Percentiles rank a stretch among this genome's conserved stretches.
phyloP scores from a whole-genome alignment of 2,888 invertebrate genomes.

The Pyralis farinalis region DNA sequence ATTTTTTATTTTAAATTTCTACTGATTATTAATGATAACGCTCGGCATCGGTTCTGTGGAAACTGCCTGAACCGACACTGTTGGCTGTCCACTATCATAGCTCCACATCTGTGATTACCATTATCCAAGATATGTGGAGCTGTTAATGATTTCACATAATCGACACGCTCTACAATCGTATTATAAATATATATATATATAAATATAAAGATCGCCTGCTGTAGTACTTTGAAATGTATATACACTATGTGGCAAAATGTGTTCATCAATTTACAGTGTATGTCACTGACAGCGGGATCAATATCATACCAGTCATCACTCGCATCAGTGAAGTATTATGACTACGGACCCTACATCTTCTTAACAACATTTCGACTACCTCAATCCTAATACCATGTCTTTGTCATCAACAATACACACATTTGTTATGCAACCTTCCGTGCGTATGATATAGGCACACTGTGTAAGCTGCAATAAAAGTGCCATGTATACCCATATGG shows the following conservation, averaged over 20 bases:
- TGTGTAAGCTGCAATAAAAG: too few relatives aligned
- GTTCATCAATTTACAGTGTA: constrained; percentile 37
- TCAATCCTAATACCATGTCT: neutral
- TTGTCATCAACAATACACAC: neutral
- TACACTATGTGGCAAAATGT: constrained; percentile 39
- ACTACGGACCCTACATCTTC: constrained; percentile 3
- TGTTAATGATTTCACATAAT: constrained; percentile 25
- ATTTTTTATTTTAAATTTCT: constrained; percentile 16
- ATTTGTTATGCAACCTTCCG: neutral
- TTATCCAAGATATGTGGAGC: constrained; percentile 19
- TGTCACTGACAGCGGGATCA: constrained; percentile 20
- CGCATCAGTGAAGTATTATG: constrained; percentile 1
- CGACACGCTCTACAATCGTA: constrained; percentile 21
- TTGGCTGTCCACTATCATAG: constrained; percentile 5
- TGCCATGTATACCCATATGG: too few relatives aligned
- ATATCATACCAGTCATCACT: neutral
- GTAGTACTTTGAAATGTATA: constrained; percentile 30
- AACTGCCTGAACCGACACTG: neutral
- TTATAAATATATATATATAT: too few relatives aligned
- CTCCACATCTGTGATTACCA: constrained; percentile 8
- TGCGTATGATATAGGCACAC: too few relatives aligned
- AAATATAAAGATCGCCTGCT: constrained; percentile 28
- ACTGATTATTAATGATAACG: constrained; percentile 1
- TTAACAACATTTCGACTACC: neutral
- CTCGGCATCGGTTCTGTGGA: neutral